phyloP scores from a whole-genome alignment of 2,888 invertebrate species.

The Pedicia rivosa region DNA sequence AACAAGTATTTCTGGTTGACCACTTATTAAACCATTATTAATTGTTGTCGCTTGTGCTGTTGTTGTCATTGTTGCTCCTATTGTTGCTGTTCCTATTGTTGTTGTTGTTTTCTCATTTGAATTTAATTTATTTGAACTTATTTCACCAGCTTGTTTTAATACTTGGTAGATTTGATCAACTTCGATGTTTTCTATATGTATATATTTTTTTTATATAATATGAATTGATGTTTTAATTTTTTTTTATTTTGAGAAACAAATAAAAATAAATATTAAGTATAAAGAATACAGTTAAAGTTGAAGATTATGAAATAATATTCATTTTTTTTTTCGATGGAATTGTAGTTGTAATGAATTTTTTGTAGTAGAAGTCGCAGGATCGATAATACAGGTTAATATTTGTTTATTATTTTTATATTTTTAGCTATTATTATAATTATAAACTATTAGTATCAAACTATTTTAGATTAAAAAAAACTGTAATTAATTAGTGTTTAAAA shows the following conservation, averaged over 20 bases:
- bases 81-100: conserved; percentile 4
- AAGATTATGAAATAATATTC: too few species aligned
- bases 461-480: too few species aligned
- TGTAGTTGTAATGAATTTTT: too few species aligned
- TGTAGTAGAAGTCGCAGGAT: too few species aligned
- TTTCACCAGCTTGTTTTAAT: conserved; percentile 86
- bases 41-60: conserved; percentile 11
- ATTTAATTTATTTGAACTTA: conserved; percentile 25
- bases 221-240: not conserved
- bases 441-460: too few species aligned
- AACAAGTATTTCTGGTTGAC: conserved; percentile 25
- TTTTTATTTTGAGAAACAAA: not conserved
- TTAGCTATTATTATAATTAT: too few species aligned
- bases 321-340: too few species aligned
- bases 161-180: conserved; percentile 90
- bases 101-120: conserved; percentile 4
- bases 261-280: too few species aligned
- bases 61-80: conserved; percentile 9
- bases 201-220: not conserved
- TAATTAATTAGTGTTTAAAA: too few species aligned
- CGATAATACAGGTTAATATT: too few species aligned
- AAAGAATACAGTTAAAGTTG: too few species aligned
- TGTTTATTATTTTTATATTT: too few species aligned
- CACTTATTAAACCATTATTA: not conserved
- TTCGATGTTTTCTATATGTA: conserved; percentile 25